phyloP scores from a whole-genome alignment of 2,797 vertebrate genomes.

The Odontamblyopus lacepedii region DNA sequence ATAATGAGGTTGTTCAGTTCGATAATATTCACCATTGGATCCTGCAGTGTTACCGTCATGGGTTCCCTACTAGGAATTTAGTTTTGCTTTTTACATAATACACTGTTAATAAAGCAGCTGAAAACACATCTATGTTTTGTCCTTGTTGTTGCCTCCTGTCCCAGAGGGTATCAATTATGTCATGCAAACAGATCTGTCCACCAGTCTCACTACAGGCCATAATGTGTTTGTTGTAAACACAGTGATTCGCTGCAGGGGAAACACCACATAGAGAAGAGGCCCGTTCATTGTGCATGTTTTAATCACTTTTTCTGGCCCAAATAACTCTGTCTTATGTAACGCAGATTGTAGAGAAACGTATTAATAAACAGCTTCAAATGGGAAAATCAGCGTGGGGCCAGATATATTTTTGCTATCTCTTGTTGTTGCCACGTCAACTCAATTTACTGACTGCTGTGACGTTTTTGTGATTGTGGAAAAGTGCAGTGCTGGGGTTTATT shows the following conservation, averaged over 20 bases:
- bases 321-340: slow-evolving; percentile 50
- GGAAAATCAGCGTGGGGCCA: slow-evolving; percentile 26
- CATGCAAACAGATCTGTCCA: slow-evolving; percentile 37
- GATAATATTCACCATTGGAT: background rate
- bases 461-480: slow-evolving; percentile 59
- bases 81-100: slow-evolving; percentile 9
- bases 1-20: background rate
- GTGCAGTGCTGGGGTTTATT: slow-evolving; percentile 51
- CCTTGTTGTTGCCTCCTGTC: slow-evolving; percentile 20
- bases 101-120: slow-evolving; percentile 21
- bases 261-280: slow-evolving; percentile 14
- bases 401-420: slow-evolving; percentile 44
- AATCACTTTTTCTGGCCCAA: slow-evolving; percentile 29
- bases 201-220: slow-evolving; percentile 33
- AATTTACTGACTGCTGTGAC: slow-evolving; percentile 62
- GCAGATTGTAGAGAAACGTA: slow-evolving; percentile 42
- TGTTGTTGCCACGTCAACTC: slow-evolving; percentile 44
- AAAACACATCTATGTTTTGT: slow-evolving; percentile 10
- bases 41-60: too few species aligned
- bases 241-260: slow-evolving; percentile 43
- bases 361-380: slow-evolving; percentile 38
- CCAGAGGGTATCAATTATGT: slow-evolving; percentile 31
- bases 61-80: background rate
- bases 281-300: slow-evolving; percentile 18
- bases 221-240: slow-evolving; percentile 56